phyloP scores from a whole-genome alignment of 2,888 invertebrate species.

The Arge pagana region DNA sequence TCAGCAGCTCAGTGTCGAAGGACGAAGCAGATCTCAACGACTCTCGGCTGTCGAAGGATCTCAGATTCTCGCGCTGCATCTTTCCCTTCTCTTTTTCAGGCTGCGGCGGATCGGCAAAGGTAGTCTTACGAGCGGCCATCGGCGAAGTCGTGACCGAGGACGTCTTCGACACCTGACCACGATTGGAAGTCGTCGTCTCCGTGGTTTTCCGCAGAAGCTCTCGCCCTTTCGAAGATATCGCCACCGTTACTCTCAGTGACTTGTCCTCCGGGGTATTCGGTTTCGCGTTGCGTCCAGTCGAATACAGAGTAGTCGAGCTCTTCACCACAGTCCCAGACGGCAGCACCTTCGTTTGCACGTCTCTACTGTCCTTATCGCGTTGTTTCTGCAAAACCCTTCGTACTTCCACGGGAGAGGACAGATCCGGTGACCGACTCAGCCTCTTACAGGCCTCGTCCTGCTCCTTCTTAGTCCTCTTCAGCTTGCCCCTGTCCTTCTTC shows the following conservation, averaged over 20 bases:
- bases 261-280: constrained; percentile 52
- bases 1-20: constrained; percentile 26
- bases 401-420: constrained; percentile 66
- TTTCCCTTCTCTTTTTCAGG: constrained; percentile 23
- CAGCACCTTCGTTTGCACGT: constrained; percentile 33
- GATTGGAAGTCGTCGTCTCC: constrained; percentile 25
- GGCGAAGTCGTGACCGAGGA: constrained; percentile 22
- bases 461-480: constrained; percentile 42
- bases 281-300: constrained; percentile 46
- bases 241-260: constrained; percentile 57
- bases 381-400: constrained; percentile 51
- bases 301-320: constrained; percentile 54
- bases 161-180: constrained; percentile 16
- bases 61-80: constrained; percentile 45
- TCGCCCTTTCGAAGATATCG: constrained; percentile 53
- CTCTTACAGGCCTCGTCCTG: constrained; percentile 42
- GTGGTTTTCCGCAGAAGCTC: constrained; percentile 48
- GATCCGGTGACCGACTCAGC: constrained; percentile 61
- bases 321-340: constrained; percentile 54
- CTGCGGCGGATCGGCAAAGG: constrained; percentile 29
- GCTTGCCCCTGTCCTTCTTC: constrained; percentile 30
- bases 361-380: constrained; percentile 34
- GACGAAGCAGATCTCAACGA: constrained; percentile 25
- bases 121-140: constrained; percentile 28
- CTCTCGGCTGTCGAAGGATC: constrained; percentile 29